Base-by-base conservation (phyloP, 1,140 invertebrate genomes). In the Eubasilissa regina region DNA sequence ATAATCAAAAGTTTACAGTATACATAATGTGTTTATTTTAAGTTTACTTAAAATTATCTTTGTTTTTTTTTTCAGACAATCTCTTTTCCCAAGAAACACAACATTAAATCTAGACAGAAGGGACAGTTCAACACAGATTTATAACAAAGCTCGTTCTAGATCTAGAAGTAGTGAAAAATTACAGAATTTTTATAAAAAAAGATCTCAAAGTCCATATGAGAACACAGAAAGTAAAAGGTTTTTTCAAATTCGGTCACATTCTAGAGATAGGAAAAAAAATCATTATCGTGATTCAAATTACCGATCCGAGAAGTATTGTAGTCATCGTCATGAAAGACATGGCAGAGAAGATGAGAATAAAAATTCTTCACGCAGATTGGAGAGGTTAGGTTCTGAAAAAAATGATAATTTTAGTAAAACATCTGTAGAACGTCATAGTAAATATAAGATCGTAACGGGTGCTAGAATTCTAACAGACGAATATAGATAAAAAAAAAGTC, bases 151-250 rank as follows among this genome's bases (percentile, higher is more conserved):
- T 15, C 51, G 8, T n/a, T 74, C 70, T 9, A 74, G 51, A 19
- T 56, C 70, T 4, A 43, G 70, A 56, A 74, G 70, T 35, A 56
- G 9, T 1, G 70, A 74, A 55, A 55, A 12, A 56, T 56, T 3
- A 17, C 12, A 9, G 11, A 55, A 17, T 7, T 56, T 11, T 8
- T n/a, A 43, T 19, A 44, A 8, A 51, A 72, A 45, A 55, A 19
- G 25, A 19, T 74, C 70, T 44, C 70, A 13, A n/a, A 74, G 70
- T 15, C 70, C 70, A 44, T n/a, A 55, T n/a, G 13, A 25, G 43
- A 4, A 17, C 4, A 4, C 15, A n/a, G 70, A 55, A 35, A 19
- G 17, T 15, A 58, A 43, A 48, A 53, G 66, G 13, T 64, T 12
- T 70, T 4, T 48, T 48, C 66, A 13, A 48, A 45, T 3, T 13